A percentile compares a stretch with the other conserved stretches of the same genome.
phyloP scores from a whole-genome alignment of 2,113 vertebrate species.

The Pollimyrus isidori region DNA sequence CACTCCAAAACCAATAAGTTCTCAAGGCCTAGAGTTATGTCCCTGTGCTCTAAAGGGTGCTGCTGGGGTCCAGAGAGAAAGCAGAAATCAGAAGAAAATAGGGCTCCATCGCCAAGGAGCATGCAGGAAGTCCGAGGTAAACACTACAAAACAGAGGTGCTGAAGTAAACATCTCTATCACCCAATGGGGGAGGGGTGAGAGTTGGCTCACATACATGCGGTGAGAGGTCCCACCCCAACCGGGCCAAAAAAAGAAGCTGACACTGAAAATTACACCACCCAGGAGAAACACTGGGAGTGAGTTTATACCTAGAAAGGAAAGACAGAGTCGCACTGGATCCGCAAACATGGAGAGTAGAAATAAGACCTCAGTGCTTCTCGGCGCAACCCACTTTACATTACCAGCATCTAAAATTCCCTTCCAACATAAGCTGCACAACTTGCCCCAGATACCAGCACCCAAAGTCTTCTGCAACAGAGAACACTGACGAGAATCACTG shows the following conservation, averaged over 20 bases:
- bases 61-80: not conserved
- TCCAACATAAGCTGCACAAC: not conserved
- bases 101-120: not conserved
- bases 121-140: not conserved
- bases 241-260: not conserved
- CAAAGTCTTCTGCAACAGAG: slow-evolving; percentile 1
- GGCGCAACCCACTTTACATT: not conserved
- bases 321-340: not conserved
- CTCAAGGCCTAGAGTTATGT: not conserved
- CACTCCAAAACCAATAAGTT: not conserved
- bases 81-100: not conserved
- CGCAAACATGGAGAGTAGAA: not conserved
- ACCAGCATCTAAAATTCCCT: not conserved
- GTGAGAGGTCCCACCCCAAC: not conserved
- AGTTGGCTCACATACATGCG: not conserved
- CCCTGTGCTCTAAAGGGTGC: not conserved
- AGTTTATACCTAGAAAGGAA: not conserved
- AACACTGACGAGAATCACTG: not conserved
- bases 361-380: not conserved
- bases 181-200: not conserved
- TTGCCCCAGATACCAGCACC: not conserved
- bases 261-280: not conserved
- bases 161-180: not conserved
- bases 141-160: not conserved
- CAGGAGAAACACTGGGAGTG: not conserved